phyloP scores from a whole-genome alignment of 2,888 invertebrate genomes.

The Drosophila acutilabella region DNA sequence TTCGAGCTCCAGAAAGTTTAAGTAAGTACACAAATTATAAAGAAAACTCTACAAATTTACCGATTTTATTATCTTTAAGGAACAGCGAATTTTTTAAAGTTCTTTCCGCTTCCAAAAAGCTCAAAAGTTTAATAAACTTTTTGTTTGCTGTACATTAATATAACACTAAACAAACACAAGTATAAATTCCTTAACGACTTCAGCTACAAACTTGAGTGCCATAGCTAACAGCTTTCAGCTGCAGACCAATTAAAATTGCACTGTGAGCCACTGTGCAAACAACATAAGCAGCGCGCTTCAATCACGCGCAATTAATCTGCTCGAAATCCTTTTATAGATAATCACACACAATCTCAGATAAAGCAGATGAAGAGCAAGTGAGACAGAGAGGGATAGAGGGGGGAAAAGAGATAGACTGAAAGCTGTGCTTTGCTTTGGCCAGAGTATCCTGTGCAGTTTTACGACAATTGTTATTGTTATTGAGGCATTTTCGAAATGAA shows the following conservation, averaged over 20 bases:
- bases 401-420: constrained; percentile 19
- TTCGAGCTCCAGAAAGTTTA: too few relatives aligned
- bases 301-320: constrained; percentile 82
- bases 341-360: constrained; percentile 69
- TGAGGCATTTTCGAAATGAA: constrained; percentile 82
- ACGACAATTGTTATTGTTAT: constrained; percentile 82
- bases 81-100: too few relatives aligned
- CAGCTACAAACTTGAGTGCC: not conserved
- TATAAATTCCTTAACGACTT: too few relatives aligned
- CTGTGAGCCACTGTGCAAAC: constrained; percentile 58
- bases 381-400: not conserved
- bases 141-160: too few relatives aligned
- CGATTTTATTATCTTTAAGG: too few relatives aligned
- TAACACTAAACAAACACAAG: too few relatives aligned
- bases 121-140: too few relatives aligned
- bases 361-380: constrained; percentile 19
- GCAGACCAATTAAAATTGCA: constrained; percentile 2
- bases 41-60: too few relatives aligned
- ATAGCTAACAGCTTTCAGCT: constrained; percentile 26
- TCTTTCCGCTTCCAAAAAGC: too few relatives aligned
- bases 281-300: constrained; percentile 71
- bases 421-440: constrained; percentile 42
- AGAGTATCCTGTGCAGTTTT: constrained; percentile 76
- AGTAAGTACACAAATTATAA: too few relatives aligned
- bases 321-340: constrained; percentile 82